Conservation (phyloP, 2,113 vertebrate species). For the Rhadina sibilatrix region DNA sequence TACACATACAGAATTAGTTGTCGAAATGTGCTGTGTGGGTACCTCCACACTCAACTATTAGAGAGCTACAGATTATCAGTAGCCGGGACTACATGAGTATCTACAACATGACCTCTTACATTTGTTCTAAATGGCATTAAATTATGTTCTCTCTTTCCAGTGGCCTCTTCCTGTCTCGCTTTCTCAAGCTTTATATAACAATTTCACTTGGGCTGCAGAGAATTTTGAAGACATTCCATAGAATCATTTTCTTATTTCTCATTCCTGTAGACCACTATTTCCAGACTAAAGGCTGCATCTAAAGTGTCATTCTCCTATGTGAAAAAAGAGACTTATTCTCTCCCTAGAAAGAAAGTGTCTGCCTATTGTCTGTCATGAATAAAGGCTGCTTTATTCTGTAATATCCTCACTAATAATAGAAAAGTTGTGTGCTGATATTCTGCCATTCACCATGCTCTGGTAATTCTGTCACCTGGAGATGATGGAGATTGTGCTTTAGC, state of each 20-base stretch:
- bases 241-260: not conserved
- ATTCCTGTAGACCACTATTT: not conserved
- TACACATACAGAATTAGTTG: fast-evolving
- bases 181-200: not conserved
- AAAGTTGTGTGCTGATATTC: not conserved
- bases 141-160: not conserved
- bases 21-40: not conserved
- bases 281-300: not conserved
- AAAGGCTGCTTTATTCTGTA: not conserved
- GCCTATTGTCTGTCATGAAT: not conserved
- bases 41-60: not conserved
- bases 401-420: not conserved
- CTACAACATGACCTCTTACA: not conserved
- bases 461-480: not conserved
- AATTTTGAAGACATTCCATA: not conserved
- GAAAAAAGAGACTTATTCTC: not conserved
- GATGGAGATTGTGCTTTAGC: not conserved
- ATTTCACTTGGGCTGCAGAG: not conserved
- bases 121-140: not conserved
- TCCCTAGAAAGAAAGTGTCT: not conserved
- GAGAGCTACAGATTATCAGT: not conserved
- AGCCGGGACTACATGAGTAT: not conserved
- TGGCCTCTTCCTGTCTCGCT: not conserved
- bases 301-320: not conserved
- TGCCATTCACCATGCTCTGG: not conserved